Evolutionary conservation across 2,113 vertebrate species (phyloP), one percentile per base, ranked within the genome.

Genomic region (Colossoma macropomum): DNA sequence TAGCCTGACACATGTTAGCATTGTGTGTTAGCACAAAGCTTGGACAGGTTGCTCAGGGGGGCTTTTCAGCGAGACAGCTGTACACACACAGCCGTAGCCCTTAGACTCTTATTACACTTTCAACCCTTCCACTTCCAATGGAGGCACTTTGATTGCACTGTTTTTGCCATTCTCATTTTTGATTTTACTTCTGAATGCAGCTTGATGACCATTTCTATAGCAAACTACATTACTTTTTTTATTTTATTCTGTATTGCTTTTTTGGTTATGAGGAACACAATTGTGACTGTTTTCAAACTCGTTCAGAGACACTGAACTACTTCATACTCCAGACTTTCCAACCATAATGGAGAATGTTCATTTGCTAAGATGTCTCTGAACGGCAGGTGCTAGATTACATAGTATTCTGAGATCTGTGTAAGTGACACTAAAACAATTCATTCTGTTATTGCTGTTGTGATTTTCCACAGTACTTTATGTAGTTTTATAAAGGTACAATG

Each of bases 1-100:
- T 92, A 93, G 89, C 91, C 72, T 85, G 91, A 91, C 92, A 93
- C 92, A 92, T 92, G 92, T 92, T 91, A 77, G 90, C 88, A 94
- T 93, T 95, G 92, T 93, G 89, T 91, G 89, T 81, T 85, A 86
- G 92, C 91, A 93, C 92, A 94, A 93, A 93, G 92, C 93, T 87
- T 86, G 88, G 90, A 88, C 90, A 92, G 91, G 89, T 92, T 92
- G 92, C 91, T 89, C 89, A 88, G 90, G 90, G 90, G 34, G 32
- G 28, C 30, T 90, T 93, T 92, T 91, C 86, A 90, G 89, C 85
- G 89, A 90, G 91, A 92, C 93, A 94, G 93, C 93, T 94, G 93
- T 92, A 93, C 90, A 94, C 90, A 93, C 91, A 93, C 84, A 88
- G 68, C 68, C 38, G 11, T n/a, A n/a, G 68, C 56, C 34, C 63